These are phyloP conservation scores for Dasysyrphus tricinctus DNA, from an alignment of 2,888 invertebrate genomes.

Conservation along the genomic window DNA sequence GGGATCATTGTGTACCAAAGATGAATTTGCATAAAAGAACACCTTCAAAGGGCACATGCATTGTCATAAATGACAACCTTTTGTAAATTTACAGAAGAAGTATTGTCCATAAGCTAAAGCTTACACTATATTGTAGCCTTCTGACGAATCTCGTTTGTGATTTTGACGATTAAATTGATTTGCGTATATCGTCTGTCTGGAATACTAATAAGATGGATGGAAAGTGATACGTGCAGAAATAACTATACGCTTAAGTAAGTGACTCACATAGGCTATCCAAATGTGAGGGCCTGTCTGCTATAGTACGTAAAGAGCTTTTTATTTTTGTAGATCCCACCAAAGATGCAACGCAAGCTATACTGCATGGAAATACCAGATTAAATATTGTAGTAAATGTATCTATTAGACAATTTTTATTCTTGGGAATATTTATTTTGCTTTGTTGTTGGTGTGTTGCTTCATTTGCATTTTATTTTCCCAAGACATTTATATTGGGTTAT, in stretches of 20 bases:
- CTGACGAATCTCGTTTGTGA: slow-evolving; percentile 67
- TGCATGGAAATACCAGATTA: slow-evolving; percentile 62
- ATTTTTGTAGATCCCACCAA: slow-evolving; percentile 62
- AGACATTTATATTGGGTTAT: neutral
- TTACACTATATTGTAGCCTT: slow-evolving; percentile 63
- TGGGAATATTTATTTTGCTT: slow-evolving; percentile 35
- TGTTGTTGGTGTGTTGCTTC: neutral
- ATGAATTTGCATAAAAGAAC: slow-evolving; percentile 64
- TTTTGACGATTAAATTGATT: slow-evolving; percentile 72
- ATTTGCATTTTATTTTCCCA: slow-evolving; percentile 13
- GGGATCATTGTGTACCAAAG: neutral
- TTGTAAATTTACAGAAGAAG: neutral
- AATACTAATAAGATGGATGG: slow-evolving; percentile 61
- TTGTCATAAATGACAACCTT: slow-evolving; percentile 14
- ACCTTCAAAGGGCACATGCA: neutral
- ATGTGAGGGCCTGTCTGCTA: slow-evolving; percentile 33
- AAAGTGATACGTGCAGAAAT: slow-evolving; percentile 71
- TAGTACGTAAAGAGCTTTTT: slow-evolving; percentile 47
- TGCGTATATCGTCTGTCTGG: slow-evolving; percentile 42
- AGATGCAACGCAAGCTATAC: slow-evolving; percentile 22
- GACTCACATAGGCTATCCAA: slow-evolving; percentile 44
- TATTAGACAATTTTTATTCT: slow-evolving; percentile 6
- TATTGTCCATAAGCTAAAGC: slow-evolving; percentile 39
- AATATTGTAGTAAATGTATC: slow-evolving; percentile 8
- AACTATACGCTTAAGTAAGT: slow-evolving; percentile 33